A percentile compares a stretch with the other conserved stretches of the same genome.
Conservation (phyloP, 2,888 invertebrate species). For the Eupelmus urozonus region DNA sequence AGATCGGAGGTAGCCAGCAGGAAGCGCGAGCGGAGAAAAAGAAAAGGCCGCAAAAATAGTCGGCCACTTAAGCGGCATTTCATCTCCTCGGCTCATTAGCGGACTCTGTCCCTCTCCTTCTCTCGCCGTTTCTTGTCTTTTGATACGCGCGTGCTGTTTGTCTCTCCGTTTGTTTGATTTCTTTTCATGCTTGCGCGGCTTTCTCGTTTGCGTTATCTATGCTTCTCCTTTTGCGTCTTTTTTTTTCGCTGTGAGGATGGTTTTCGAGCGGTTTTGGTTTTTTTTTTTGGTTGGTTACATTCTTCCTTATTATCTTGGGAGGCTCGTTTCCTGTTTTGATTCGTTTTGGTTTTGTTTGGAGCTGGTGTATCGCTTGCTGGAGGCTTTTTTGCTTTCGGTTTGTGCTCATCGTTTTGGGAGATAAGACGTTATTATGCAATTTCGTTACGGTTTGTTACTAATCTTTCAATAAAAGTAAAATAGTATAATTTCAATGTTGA, state of each 20-base stretch:
- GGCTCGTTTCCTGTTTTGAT: slow-evolving; percentile 12
- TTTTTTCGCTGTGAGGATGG: not conserved
- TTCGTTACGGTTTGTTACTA: too few species aligned
- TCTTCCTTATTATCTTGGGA: slow-evolving; percentile 33
- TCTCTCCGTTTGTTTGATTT: not conserved
- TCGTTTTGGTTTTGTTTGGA: slow-evolving; percentile 13
- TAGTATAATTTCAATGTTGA: too few species aligned
- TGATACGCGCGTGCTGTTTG: not conserved
- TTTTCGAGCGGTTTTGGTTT: not conserved
- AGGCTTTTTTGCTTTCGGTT: too few species aligned
- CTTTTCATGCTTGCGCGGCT: not conserved
- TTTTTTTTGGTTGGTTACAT: slow-evolving; percentile 16
- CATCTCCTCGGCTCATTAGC: slow-evolving; percentile 52
- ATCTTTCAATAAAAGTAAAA: too few species aligned
- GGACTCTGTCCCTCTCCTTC: slow-evolving; percentile 9
- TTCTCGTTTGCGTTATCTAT: slow-evolving; percentile 29
- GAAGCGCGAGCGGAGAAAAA: slow-evolving; percentile 10
- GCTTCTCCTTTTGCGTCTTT: not conserved
- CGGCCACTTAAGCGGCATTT: slow-evolving; percentile 46
- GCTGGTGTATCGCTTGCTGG: too few species aligned
- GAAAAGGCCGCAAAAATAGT: slow-evolving; percentile 38
- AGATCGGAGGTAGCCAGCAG: slow-evolving; percentile 2
- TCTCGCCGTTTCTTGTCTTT: slow-evolving; percentile 13
- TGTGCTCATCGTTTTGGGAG: too few species aligned
- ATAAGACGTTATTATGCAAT: too few species aligned